Evolutionary conservation across 2,797 vertebrate species (phyloP), one percentile per base, ranked within the genome.

Genomic region (Darevskia mixta): DNA sequence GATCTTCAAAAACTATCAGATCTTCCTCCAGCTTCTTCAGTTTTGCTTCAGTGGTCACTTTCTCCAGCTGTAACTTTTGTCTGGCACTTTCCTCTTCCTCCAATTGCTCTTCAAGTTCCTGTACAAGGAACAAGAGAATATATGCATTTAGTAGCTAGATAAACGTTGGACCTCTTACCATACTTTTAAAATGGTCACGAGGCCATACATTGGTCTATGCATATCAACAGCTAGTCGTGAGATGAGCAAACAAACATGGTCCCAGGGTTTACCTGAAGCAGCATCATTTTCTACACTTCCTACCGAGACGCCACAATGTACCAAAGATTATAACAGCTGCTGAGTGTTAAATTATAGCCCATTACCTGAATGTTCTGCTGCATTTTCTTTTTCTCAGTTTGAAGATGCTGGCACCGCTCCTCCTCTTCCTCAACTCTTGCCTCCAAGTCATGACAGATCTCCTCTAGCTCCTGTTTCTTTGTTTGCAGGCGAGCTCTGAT

Each of bases 101-200:
- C 92, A 99, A 97, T 95, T 99, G 98, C 92, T 99, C 98, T 95
- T 99, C 99, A 72, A 99, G 95, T 29, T 99, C 99, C 99, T 99
- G 93, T 17, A 3, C 4, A 77, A 82, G 3, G 69, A 18, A 82
- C 17, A 73, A 3, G 86, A 69, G 61, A 81, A 69, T 88, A 20
- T 13, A 55, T 55, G 27, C 43, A 86, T 86, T 73, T 82, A 80
- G 87, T 85, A 93, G 61, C 38, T 41, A 64, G 90, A 55, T 27
- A 87, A 67, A n/a, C 1, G 5, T 13, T 55, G 27, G 41, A 55
- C 61, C 29, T n/a, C 8, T 38, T 2, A 27, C 18, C 25, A n/a
- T 20, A 45, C 8, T 71, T 78, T 84, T 29, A 73, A 1, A 1
- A 79, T 15, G 1, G 13, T 38, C 38, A 64, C 1, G 18, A 49